These are phyloP conservation scores for Triops longicaudatus DNA, from an alignment of 1,140 invertebrate species.

Conservation along the genomic window DNA sequence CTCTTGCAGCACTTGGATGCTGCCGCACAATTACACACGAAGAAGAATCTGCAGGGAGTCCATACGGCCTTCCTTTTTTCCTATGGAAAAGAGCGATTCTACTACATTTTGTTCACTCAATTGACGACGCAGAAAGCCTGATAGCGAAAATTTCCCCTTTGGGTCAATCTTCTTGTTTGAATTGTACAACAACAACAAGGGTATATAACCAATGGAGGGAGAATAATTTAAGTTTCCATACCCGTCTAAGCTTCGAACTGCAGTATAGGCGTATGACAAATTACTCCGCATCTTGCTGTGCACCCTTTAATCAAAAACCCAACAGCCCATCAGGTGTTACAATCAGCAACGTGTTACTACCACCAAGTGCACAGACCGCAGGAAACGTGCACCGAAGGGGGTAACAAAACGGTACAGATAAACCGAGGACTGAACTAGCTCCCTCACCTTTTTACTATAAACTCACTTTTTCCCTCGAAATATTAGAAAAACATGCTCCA, in stretches of 20 bases:
- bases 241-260: not conserved
- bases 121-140: not conserved
- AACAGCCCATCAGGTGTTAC: constrained; percentile 14
- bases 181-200: not conserved
- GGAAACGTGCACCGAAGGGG: constrained; percentile 3
- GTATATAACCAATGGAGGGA: not conserved
- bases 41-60: not conserved
- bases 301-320: not conserved
- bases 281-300: constrained; percentile 3
- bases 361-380: not conserved
- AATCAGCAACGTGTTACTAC: not conserved
- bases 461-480: not conserved
- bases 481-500: not conserved
- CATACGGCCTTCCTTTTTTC: not conserved
- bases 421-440: not conserved
- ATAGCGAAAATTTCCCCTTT: not conserved
- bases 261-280: not conserved
- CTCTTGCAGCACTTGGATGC: not conserved
- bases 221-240: not conserved
- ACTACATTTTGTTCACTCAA: not conserved
- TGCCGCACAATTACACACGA: not conserved
- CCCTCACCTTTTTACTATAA: not conserved
- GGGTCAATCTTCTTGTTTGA: not conserved
- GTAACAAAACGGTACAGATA: not conserved
- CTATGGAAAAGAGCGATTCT: not conserved